phyloP scores from a whole-genome alignment of 1,140 invertebrate genomes.

The Drosophila arizonae region DNA sequence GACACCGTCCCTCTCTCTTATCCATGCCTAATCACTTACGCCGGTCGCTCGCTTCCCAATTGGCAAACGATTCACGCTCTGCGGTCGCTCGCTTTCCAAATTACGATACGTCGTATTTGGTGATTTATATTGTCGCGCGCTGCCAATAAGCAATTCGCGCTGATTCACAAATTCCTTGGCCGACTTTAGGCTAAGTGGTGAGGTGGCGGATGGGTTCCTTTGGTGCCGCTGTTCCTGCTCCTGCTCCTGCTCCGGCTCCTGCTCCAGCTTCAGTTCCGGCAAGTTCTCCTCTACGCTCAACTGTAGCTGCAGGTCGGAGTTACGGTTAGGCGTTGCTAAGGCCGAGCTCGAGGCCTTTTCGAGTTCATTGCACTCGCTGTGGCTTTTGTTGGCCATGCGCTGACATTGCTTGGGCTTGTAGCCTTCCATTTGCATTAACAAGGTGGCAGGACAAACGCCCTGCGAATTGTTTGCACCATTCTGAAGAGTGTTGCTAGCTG shows the following conservation, averaged over 20 bases:
- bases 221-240: background rate
- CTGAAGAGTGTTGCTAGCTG: slow-evolving; percentile 5
- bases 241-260: slow-evolving; percentile 40
- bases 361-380: slow-evolving; percentile 64
- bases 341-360: slow-evolving; percentile 31
- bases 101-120: slow-evolving; percentile 62
- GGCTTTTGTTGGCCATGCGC: slow-evolving; percentile 43
- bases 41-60: slow-evolving; percentile 42
- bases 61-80: slow-evolving; percentile 72
- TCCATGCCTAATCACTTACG: slow-evolving; percentile 42
- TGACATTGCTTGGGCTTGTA: slow-evolving; percentile 60
- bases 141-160: slow-evolving; percentile 66
- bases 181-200: slow-evolving; percentile 47
- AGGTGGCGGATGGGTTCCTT: background rate
- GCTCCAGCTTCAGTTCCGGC: background rate
- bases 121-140: slow-evolving; percentile 70
- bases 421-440: slow-evolving; percentile 39
- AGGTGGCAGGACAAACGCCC: slow-evolving; percentile 48
- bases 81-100: slow-evolving; percentile 67
- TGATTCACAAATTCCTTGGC: slow-evolving; percentile 71
- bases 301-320: slow-evolving; percentile 27
- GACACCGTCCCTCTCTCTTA: background rate
- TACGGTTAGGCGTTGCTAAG: slow-evolving; percentile 65
- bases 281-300: no score
- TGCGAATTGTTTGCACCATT: slow-evolving; percentile 11